Evolutionary conservation across 2,888 invertebrate genomes (phyloP).

Genomic region (Coelopa pilipes): DNA sequence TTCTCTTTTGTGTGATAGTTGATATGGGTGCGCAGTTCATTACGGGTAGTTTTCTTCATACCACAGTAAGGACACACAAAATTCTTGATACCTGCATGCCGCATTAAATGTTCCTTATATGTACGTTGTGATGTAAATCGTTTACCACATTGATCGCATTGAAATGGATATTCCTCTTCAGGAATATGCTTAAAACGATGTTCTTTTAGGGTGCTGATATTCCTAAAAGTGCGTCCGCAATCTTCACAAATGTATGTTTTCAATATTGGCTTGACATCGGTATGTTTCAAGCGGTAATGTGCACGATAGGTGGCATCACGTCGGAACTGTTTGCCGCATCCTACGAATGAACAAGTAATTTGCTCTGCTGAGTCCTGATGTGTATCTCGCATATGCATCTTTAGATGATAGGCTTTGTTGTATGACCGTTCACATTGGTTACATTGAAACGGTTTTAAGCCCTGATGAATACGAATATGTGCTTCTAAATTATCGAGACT

Average conservation of each 20-base stretch:
- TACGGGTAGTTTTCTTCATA: slow-evolving; percentile 48
- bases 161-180: no score
- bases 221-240: slow-evolving; percentile 48
- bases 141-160: no score
- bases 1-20: slow-evolving; percentile 52
- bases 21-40: slow-evolving; percentile 50
- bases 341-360: slow-evolving; percentile 47
- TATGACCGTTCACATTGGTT: slow-evolving; percentile 32
- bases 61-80: slow-evolving; percentile 56
- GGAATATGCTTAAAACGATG: no score
- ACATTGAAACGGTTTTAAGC: slow-evolving; percentile 41
- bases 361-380: slow-evolving; percentile 44
- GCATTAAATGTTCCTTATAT: slow-evolving; percentile 52
- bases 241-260: slow-evolving; percentile 48
- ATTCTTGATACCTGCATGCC: slow-evolving; percentile 53
- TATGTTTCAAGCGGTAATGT: slow-evolving; percentile 47
- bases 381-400: slow-evolving; percentile 43
- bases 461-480: slow-evolving; percentile 35
- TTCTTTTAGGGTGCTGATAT: slow-evolving; percentile 45
- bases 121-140: no score
- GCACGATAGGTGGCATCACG: slow-evolving; percentile 44
- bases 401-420: slow-evolving; percentile 43
- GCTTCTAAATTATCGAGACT: slow-evolving; percentile 42
- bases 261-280: no score
- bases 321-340: slow-evolving; percentile 47